Evolutionary conservation across 2,888 invertebrate genomes (phyloP), one percentile per base, ranked within the genome.

Genomic region (Standfussiana lucernea): DNA sequence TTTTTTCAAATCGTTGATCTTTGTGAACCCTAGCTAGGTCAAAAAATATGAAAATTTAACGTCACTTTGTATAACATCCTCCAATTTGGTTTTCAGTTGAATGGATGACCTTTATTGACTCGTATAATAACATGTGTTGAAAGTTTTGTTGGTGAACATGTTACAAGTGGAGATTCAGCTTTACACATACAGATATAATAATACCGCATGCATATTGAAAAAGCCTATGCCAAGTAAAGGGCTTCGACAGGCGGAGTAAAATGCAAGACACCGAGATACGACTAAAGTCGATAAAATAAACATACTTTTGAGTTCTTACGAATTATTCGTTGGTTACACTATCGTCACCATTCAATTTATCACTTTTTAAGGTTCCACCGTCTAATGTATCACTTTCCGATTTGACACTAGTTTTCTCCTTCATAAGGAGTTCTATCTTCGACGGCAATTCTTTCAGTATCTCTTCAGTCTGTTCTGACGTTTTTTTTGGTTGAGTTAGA

Each of bases 341-440:
- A 80, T 79, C n/a, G n/a, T n/a, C 84, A 72, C 72, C 62, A 74
- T 80, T 62, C 13, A 72, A 50, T 37, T 45, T 59, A 73, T 73
- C 72, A 69, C 66, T 72, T 75, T 62, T 74, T 28, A 56, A 62
- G 37, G 66, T 71, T 40, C 53, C 77, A 67, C 37, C 67, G 45
- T 76, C 75, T 72, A 68, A 75, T 37, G 62, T 80, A 77, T 79
- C 76, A 70, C 64, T 75, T 61, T 56, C 61, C n/a, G 47, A 59
- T 6, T 62, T 81, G 70, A 65, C 74, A 61, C 82, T 69, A 78
- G 74, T 72, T 69, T 79, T 42, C 35, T 84, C 84, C 56, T 85
- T 88, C 86, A 84, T 82, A 73, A 94, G 81, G 8, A 94, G 87
- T 66, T 96, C 94, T 5, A 92, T 84, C 68, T 91, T 90, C 1